Conservation (phyloP, 2,888 invertebrate genomes). For the Lepidochrysops patricia region DNA sequence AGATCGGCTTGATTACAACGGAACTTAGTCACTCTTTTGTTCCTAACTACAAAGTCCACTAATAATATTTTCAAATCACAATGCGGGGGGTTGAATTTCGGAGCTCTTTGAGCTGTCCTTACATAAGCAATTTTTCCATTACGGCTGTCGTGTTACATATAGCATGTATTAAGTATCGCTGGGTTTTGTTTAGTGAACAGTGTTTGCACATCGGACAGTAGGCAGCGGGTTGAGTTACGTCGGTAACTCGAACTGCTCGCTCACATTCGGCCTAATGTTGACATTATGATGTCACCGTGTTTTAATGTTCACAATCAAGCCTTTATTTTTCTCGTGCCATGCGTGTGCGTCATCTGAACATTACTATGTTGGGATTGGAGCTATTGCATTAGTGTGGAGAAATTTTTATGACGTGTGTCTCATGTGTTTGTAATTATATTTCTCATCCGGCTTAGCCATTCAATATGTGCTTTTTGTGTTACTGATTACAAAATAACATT, state of each 20-base stretch:
- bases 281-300: constrained; percentile 48
- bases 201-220: constrained; percentile 3
- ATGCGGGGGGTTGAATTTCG: background rate
- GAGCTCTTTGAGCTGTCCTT: background rate
- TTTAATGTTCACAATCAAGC: constrained; percentile 37
- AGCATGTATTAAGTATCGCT: background rate
- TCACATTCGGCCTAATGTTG: constrained; percentile 39
- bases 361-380: background rate
- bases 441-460: background rate
- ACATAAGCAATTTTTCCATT: constrained; percentile 1
- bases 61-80: background rate
- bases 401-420: constrained; percentile 6
- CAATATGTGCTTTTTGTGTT: constrained; percentile 9
- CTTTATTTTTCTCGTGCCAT: constrained; percentile 38
- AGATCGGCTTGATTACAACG: background rate
- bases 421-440: background rate
- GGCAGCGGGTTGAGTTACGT: constrained; percentile 27
- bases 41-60: too few species aligned
- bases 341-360: constrained; percentile 22
- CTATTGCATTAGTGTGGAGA: background rate
- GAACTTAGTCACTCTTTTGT: too few species aligned
- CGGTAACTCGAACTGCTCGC: constrained; percentile 39
- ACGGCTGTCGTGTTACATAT: background rate
- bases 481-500: background rate
- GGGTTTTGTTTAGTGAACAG: constrained; percentile 1